Evolutionary conservation across 2,888 invertebrate genomes (phyloP).

Genomic region (Charanyca ferruginea): DNA sequence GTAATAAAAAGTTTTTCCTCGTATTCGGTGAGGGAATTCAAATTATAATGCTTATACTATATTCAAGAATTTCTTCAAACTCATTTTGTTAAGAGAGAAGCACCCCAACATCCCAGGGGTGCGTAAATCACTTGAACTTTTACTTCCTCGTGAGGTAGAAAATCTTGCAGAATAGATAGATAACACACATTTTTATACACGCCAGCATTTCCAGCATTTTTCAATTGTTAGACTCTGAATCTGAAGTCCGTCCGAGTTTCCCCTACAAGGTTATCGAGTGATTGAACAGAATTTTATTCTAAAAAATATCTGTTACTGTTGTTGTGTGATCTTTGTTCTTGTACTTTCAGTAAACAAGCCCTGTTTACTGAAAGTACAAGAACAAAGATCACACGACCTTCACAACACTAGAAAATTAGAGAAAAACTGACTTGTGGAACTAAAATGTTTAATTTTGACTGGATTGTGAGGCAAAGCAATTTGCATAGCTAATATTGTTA

Average conservation of each 20-base stretch:
- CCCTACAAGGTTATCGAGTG: conserved; percentile 22
- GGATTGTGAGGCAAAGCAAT: conserved; percentile 39
- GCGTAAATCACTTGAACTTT: conserved; percentile 47
- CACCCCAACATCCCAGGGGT: background rate
- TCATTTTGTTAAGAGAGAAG: conserved; percentile 29
- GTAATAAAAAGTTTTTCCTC: background rate
- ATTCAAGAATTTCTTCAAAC: conserved; percentile 6
- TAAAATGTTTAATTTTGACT: conserved; percentile 38
- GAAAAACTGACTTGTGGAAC: conserved; percentile 19
- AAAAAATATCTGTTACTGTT: conserved; percentile 41
- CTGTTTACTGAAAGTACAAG: conserved; percentile 13
- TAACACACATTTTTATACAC: conserved; percentile 28
- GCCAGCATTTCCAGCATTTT: conserved; percentile 42
- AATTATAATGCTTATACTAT: background rate
- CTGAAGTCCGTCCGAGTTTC: conserved; percentile 41
- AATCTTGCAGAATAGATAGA: conserved; percentile 28
- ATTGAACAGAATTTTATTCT: conserved; percentile 37
- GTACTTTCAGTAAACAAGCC: too few species aligned
- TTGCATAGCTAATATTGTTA: conserved; percentile 59
- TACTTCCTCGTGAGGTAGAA: conserved; percentile 37
- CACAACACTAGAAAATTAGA: conserved; percentile 9
- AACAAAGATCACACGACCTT: conserved; percentile 43
- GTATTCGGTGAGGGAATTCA: background rate
- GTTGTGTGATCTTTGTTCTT: too few species aligned
- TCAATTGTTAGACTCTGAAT: conserved; percentile 41